A percentile compares a stretch with the other conserved stretches of the same genome.
These are phyloP conservation scores for Cairina moschata DNA, from an alignment of 2,113 vertebrate genomes.

Conservation along the genomic window DNA sequence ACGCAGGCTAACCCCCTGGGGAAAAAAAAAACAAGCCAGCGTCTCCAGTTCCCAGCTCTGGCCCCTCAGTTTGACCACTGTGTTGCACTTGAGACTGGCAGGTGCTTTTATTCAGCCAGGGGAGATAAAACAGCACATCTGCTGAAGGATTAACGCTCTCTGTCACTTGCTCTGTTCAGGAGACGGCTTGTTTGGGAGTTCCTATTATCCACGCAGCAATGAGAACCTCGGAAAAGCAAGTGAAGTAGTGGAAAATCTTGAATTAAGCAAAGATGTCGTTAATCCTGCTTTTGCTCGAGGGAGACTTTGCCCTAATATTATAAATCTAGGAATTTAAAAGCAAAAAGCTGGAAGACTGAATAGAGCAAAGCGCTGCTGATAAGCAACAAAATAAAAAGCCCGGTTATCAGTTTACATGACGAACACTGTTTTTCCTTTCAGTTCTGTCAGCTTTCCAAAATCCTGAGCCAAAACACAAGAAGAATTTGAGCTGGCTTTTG, in stretches of 20 bases:
- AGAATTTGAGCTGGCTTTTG: conserved; percentile 21
- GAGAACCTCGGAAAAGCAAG: neutral
- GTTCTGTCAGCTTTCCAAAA: conserved; percentile 58
- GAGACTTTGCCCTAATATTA: neutral
- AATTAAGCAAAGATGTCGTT: neutral
- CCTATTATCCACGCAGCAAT: neutral
- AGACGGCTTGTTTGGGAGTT: neutral
- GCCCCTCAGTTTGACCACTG: neutral
- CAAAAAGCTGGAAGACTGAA: neutral
- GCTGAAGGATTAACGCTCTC: neutral
- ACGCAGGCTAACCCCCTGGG: neutral
- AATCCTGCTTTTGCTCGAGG: neutral
- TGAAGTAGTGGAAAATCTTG: neutral
- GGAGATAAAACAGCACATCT: neutral
- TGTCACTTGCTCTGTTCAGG: neutral
- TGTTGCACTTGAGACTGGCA: neutral
- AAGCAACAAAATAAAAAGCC: neutral
- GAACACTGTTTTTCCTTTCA: conserved; percentile 46
- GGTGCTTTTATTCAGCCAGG: neutral
- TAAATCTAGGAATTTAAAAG: neutral
- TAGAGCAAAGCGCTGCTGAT: neutral
- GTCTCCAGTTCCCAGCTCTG: neutral
- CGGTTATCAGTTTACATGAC: conserved; percentile 43
- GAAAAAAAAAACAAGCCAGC: neutral
- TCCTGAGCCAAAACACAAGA: neutral